These are phyloP conservation scores for Rhinolophus ferrumequinum DNA, from an alignment of 2,113 vertebrate species.

Conservation along the genomic window DNA sequence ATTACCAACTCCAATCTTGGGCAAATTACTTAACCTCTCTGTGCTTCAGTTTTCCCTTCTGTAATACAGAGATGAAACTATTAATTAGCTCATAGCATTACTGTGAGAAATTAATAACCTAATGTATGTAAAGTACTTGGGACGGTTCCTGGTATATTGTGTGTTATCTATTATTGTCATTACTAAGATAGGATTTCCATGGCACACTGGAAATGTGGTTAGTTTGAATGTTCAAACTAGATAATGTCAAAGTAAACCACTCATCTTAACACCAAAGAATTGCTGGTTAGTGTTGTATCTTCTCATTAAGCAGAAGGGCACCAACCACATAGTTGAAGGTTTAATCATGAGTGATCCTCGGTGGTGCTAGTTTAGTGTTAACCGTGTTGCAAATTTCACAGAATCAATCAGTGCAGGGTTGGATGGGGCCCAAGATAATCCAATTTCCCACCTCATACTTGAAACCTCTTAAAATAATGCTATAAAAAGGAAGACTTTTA, in stretches of 20 bases:
- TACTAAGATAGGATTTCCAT: neutral
- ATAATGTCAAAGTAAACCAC: neutral
- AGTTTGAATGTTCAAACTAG: neutral
- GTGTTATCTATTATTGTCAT: neutral
- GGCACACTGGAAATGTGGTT: neutral
- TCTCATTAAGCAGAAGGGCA: neutral
- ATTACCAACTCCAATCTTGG: neutral
- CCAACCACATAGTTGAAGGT: neutral
- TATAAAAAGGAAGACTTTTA: neutral
- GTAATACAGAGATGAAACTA: neutral
- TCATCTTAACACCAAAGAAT: neutral
- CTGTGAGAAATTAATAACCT: neutral
- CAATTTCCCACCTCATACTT: neutral
- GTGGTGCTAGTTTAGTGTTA: neutral
- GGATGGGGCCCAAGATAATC: neutral
- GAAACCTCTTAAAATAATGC: neutral
- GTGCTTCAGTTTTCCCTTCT: neutral
- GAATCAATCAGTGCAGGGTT: neutral
- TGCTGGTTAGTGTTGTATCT: neutral
- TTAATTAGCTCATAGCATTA: neutral
- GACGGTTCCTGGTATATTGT: neutral
- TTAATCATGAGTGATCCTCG: neutral
- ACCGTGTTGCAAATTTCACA: neutral
- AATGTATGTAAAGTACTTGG: neutral
- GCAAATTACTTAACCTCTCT: neutral